These are phyloP conservation scores for Thereva nobilitata DNA, from an alignment of 2,888 invertebrate species.

Conservation along the genomic window DNA sequence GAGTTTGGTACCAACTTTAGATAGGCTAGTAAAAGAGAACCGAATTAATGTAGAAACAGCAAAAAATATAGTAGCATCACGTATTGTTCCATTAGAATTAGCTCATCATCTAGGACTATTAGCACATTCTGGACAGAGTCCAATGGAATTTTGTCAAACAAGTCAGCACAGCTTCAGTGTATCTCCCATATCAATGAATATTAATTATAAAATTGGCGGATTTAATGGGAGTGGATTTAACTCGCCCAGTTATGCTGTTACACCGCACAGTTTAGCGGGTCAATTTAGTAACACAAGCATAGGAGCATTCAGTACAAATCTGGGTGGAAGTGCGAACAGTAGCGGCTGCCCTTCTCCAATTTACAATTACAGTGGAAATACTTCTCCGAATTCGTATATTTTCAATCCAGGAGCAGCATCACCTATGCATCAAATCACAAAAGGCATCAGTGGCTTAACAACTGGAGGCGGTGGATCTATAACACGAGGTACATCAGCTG, in stretches of 20 bases:
- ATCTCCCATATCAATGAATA: conserved; percentile 50
- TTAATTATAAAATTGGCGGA: conserved; percentile 31
- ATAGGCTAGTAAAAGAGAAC: conserved; percentile 59
- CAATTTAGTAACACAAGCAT: conserved; percentile 41
- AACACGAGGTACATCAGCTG: conserved; percentile 70
- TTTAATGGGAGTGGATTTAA: conserved; percentile 44
- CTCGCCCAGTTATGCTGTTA: conserved; percentile 42
- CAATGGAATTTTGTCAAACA: conserved; percentile 53
- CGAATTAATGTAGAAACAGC: conserved; percentile 57
- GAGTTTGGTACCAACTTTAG: conserved; percentile 57
- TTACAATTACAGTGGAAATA: conserved; percentile 53
- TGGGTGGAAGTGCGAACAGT: conserved; percentile 43
- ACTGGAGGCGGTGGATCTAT: conserved; percentile 73
- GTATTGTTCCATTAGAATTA: conserved; percentile 60
- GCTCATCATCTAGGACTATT: conserved; percentile 63
- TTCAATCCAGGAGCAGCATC: conserved; percentile 56
- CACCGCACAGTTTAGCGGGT: conserved; percentile 26
- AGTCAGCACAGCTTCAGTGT: conserved; percentile 55
- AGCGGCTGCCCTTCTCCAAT: conserved; percentile 62
- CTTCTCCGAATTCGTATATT: conserved; percentile 54
- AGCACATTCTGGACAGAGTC: conserved; percentile 59
- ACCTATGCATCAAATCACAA: conserved; percentile 69
- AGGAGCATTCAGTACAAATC: conserved; percentile 33
- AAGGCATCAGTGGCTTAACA: conserved; percentile 74
- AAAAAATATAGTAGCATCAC: conserved; percentile 57